Conservation (phyloP, 1,140 invertebrate species). For the Teleopsis dalmanni region DNA sequence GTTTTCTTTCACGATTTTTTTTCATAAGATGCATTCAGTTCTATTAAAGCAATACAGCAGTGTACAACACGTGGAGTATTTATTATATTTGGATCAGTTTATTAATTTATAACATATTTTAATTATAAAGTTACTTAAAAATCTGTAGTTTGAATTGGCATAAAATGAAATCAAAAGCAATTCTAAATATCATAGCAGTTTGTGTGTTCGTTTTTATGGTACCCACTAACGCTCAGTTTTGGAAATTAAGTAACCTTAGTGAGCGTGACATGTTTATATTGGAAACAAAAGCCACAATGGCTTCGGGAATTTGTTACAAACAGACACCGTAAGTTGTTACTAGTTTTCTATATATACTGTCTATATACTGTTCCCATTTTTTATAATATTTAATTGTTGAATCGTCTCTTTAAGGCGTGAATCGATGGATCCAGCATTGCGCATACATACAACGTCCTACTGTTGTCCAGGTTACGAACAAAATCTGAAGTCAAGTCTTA, state of each 20-base stretch:
- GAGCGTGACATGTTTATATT: constrained; percentile 14
- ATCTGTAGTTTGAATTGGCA: too few species aligned
- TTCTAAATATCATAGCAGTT: too few species aligned
- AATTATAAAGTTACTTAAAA: too few species aligned
- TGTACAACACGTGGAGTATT: too few species aligned
- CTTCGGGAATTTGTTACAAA: constrained; percentile 45
- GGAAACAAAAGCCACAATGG: constrained; percentile 13
- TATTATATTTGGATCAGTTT: too few species aligned
- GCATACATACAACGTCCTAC: constrained; percentile 24
- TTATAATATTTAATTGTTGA: constrained; percentile 6
- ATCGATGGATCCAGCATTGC: constrained; percentile 22
- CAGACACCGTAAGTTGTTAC: constrained; percentile 46
- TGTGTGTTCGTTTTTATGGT: background rate
- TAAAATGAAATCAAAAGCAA: too few species aligned
- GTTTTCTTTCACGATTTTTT: too few species aligned
- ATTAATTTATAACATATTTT: too few species aligned
- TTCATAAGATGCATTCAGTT: too few species aligned
- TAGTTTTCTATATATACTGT: too few species aligned
- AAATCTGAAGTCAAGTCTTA: constrained; percentile 10
- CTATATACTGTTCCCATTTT: background rate
- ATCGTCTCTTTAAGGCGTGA: constrained; percentile 23
- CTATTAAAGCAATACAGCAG: too few species aligned
- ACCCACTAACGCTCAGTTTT: constrained; percentile 8
- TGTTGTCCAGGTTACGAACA: constrained; percentile 30
- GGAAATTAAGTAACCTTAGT: constrained; percentile 9